A percentile compares a stretch with the other conserved stretches of the same genome.
These are phyloP conservation scores for Pseudochirops cupreus DNA, from an alignment of 2,797 vertebrate genomes.

Conservation along the genomic window DNA sequence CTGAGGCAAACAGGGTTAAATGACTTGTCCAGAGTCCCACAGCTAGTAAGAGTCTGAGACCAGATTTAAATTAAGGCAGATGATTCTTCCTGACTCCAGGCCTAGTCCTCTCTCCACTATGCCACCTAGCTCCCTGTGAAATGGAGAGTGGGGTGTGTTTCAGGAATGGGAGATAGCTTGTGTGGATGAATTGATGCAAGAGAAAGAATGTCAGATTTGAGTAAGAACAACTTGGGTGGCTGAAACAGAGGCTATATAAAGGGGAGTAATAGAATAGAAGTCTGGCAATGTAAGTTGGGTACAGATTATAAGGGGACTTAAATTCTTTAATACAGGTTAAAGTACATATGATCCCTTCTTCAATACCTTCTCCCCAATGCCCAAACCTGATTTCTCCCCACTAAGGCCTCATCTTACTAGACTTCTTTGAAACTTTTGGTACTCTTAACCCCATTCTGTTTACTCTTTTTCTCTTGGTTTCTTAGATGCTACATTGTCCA, in stretches of 20 bases:
- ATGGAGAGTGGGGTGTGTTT: neutral
- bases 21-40: neutral
- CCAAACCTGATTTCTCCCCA: neutral
- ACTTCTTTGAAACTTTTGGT: neutral
- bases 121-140: neutral
- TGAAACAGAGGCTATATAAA: neutral
- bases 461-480: neutral
- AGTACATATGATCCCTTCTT: neutral
- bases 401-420: neutral
- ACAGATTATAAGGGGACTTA: neutral
- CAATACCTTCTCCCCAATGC: neutral
- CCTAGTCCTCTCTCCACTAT: neutral
- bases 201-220: neutral
- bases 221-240: neutral
- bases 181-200: neutral
- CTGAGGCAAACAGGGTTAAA: neutral
- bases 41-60: neutral
- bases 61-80: neutral
- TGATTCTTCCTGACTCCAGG: neutral
- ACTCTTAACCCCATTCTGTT: neutral
- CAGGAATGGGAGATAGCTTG: neutral
- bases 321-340: neutral
- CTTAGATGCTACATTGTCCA: neutral
- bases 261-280: neutral
- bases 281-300: neutral